Conservation (phyloP, 2,888 invertebrate species). For the Pogonocherus hispidulus region DNA sequence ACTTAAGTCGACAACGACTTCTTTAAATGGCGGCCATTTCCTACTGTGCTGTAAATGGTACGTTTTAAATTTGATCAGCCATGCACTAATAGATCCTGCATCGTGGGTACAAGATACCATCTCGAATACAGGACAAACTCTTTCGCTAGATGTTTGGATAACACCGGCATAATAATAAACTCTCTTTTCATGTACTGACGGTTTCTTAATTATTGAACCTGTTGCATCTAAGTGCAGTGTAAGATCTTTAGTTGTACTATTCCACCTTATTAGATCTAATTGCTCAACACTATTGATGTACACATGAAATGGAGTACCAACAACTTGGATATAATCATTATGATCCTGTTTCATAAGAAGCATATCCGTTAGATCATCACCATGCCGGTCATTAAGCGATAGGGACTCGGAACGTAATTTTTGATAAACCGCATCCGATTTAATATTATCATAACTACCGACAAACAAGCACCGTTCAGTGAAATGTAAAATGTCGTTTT, state of each 20-base stretch:
- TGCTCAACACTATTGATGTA: not conserved
- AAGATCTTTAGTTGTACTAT: not conserved
- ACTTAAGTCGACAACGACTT: not conserved
- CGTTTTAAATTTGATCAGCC: not conserved
- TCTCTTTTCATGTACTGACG: not conserved
- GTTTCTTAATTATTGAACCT: not conserved
- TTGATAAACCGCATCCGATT: slow-evolving; percentile 5
- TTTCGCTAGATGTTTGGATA: not conserved
- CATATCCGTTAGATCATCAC: not conserved
- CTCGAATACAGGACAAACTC: not conserved
- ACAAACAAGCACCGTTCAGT: not conserved
- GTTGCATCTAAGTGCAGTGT: not conserved
- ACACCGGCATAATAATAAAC: slow-evolving; percentile 1
- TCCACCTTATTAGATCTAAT: not conserved
- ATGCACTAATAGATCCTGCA: not conserved
- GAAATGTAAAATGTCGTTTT: not conserved
- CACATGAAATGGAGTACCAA: not conserved
- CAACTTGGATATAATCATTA: not conserved
- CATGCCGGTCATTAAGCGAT: not conserved
- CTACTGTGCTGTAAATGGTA: no score
- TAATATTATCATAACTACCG: not conserved
- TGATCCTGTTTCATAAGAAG: not conserved
- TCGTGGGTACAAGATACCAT: not conserved
- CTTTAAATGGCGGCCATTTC: not conserved
- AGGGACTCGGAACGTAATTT: not conserved